phyloP scores from a whole-genome alignment of 30 jellyfish, hydroid and myxozoan species.

The Nemopilema nomurai region DNA sequence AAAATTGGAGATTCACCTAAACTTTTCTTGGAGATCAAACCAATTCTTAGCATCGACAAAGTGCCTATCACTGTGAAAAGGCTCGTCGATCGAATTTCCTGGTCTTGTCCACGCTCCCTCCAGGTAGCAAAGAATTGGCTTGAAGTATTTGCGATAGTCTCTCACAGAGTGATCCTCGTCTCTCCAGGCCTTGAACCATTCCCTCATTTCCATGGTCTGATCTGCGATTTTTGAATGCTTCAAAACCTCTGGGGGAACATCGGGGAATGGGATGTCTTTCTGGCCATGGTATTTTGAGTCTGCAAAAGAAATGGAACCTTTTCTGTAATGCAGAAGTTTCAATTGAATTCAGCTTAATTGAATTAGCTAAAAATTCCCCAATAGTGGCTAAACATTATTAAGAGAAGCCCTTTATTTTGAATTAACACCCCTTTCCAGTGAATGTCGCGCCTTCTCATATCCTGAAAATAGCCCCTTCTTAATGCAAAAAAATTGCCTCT shows the following conservation, averaged over 20 bases:
- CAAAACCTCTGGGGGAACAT: conserved; percentile 81
- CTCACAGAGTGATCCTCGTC: conserved; percentile 76
- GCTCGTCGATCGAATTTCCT: conserved; percentile 74
- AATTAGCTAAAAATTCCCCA: no score
- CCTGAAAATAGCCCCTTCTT: no score
- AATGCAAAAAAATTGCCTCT: no score
- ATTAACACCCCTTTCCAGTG: no score
- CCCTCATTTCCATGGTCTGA: conserved; percentile 81
- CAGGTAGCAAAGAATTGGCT: conserved; percentile 85
- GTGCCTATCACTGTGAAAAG: conserved; percentile 92
- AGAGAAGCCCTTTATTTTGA: no score
- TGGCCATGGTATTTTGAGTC: conserved; percentile 46
- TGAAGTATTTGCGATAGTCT: conserved; percentile 80
- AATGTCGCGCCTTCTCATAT: no score
- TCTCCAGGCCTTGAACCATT: conserved; percentile 94
- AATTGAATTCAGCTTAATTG: no score
- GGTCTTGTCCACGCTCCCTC: conserved; percentile 97
- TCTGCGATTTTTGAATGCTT: conserved; percentile 12
- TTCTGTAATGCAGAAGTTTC: no score
- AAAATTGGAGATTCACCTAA: no score
- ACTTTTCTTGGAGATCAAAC: conserved; percentile 83
- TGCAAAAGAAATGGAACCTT: neutral
- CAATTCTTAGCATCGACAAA: conserved; percentile 84
- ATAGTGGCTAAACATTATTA: no score
- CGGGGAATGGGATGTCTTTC: conserved; percentile 82